These are phyloP conservation scores for Luscinia megarhynchos DNA, from an alignment of 2,797 vertebrate species.

Conservation along the genomic window DNA sequence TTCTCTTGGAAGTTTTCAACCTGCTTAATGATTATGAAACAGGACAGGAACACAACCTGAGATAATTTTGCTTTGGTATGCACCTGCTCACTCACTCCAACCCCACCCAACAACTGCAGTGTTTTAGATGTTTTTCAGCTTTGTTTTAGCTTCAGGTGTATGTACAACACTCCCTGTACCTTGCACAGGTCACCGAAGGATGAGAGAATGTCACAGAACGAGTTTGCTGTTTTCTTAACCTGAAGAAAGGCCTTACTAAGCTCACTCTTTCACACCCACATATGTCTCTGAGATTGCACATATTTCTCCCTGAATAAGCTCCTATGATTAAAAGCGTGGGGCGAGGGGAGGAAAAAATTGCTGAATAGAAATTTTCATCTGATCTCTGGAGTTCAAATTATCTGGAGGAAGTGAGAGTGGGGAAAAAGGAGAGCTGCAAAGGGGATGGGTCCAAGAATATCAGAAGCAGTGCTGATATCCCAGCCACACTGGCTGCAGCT, in stretches of 20 bases:
- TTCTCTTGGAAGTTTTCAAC: neutral
- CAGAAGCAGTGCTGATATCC: neutral
- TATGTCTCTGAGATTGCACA: neutral
- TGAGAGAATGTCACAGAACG: slow-evolving; percentile 60
- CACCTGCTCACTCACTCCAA: slow-evolving; percentile 20
- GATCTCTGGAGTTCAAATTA: neutral
- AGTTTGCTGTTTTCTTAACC: slow-evolving; percentile 55
- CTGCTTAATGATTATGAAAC: neutral
- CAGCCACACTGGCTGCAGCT: neutral
- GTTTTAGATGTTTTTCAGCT: slow-evolving; percentile 32
- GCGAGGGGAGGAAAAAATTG: neutral
- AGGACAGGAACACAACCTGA: neutral
- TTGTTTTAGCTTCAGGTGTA: slow-evolving; percentile 56
- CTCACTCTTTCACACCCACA: neutral
- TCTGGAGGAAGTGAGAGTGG: neutral
- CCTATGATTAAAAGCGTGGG: neutral
- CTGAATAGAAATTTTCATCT: neutral
- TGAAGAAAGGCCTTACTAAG: slow-evolving; percentile 1
- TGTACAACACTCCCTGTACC: slow-evolving; percentile 32
- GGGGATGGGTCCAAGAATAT: neutral
- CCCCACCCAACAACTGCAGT: slow-evolving; percentile 12
- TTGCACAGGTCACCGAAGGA: neutral
- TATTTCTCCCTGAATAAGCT: neutral
- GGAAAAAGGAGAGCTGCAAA: neutral
- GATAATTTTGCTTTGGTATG: slow-evolving; percentile 45